phyloP scores from a whole-genome alignment of 64 coral and sea anemone species.

The Stichodactyla mertensii region DNA sequence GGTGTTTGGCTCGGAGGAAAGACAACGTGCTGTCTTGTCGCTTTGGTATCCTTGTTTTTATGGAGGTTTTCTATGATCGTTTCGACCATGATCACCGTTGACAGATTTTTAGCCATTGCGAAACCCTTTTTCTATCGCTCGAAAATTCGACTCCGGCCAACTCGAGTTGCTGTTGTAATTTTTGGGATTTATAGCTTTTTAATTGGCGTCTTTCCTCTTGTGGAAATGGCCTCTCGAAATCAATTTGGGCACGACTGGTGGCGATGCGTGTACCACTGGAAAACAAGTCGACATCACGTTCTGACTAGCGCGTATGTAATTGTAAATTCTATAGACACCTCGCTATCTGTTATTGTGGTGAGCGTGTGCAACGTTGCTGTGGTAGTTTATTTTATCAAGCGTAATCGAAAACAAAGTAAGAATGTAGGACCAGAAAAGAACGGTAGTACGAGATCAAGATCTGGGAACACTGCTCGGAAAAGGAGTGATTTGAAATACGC shows the following conservation, averaged over 20 bases:
- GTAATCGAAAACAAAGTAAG: background rate
- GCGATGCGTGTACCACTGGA: conserved; percentile 16
- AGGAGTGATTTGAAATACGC: conserved; percentile 32
- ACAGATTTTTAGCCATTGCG: conserved; percentile 16
- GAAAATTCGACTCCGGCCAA: conserved; percentile 6
- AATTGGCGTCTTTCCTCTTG: background rate
- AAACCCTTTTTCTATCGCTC: conserved; percentile 33
- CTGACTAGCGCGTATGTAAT: background rate
- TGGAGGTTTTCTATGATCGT: conserved; percentile 25
- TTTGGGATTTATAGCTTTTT: conserved; percentile 9
- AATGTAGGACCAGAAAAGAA: conserved; percentile 6
- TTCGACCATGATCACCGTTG: background rate
- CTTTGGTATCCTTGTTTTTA: conserved; percentile 17
- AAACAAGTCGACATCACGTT: background rate
- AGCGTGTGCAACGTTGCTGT: conserved; percentile 9
- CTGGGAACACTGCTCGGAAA: background rate
- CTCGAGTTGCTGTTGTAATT: background rate
- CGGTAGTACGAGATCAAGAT: background rate
- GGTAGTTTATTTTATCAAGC: conserved; percentile 18
- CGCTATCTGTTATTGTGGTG: background rate
- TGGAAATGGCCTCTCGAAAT: background rate
- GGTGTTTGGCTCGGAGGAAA: conserved; percentile 14
- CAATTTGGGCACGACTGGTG: background rate
- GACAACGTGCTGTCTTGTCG: background rate
- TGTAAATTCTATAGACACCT: background rate